Percentiles rank a stretch among this genome's conserved stretches.
Conservation (phyloP, 2,888 invertebrate species). For the Keiferia lycopersicella region DNA sequence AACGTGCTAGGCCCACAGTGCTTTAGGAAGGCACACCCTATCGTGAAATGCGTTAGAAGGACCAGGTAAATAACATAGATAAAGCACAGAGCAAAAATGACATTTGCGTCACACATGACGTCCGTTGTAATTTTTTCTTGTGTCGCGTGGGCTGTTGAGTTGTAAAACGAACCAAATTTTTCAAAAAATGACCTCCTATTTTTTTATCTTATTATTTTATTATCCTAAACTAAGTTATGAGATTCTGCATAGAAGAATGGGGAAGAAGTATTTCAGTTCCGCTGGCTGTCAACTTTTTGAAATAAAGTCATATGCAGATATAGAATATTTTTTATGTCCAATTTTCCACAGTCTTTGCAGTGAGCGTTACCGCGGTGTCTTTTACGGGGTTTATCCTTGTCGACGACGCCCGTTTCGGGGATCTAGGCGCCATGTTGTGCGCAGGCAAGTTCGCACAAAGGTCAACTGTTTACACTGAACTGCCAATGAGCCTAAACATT, state of each 20-base stretch:
- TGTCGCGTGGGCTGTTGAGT: no score
- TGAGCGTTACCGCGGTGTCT: conserved; percentile 27
- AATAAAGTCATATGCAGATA: no score
- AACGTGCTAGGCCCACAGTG: conserved; percentile 87
- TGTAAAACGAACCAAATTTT: no score
- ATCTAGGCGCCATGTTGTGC: conserved; percentile 12
- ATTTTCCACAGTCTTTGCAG: conserved; percentile 22
- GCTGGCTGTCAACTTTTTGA: no score
- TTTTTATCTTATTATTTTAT: no score
- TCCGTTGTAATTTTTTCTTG: no score
- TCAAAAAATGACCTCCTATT: no score
- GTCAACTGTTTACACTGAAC: not conserved
- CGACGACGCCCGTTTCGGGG: not conserved
- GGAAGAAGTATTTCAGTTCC: no score
- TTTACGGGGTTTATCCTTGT: not conserved
- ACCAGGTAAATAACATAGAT: conserved; percentile 67
- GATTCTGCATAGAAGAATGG: no score
- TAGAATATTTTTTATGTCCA: not conserved
- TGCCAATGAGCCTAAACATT: not conserved
- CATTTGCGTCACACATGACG: no score
- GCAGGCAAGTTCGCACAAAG: conserved; percentile 13
- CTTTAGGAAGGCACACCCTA: conserved; percentile 82
- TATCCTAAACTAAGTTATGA: no score
- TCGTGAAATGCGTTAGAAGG: conserved; percentile 67
- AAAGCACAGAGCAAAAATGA: no score